phyloP scores from a whole-genome alignment of 2,797 vertebrate species.

The Lepus oiostolus region DNA sequence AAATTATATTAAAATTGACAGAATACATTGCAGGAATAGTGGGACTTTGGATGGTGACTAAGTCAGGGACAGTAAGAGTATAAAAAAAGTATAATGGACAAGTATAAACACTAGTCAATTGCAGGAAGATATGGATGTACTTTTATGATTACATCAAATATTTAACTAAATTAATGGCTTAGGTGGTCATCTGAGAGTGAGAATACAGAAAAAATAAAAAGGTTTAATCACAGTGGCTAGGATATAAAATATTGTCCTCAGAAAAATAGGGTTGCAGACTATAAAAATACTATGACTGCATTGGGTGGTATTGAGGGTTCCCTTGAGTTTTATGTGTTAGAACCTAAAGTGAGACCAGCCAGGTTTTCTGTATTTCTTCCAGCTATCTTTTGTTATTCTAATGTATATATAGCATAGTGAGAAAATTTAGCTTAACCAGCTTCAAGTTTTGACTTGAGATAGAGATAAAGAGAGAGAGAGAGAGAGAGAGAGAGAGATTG shows the following conservation, averaged over 20 bases:
- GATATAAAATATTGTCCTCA: not conserved
- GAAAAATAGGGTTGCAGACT: not conserved
- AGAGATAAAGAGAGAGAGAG: too few species aligned
- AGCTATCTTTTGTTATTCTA: not conserved
- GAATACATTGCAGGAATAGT: not conserved
- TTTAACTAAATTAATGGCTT: not conserved
- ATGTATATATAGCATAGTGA: not conserved
- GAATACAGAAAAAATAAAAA: not conserved
- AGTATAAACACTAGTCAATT: not conserved
- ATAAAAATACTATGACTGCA: not conserved
- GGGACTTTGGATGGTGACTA: not conserved
- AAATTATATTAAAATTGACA: not conserved
- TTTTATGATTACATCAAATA: not conserved
- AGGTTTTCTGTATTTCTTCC: not conserved
- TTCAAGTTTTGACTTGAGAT: not conserved
- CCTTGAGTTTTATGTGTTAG: not conserved
- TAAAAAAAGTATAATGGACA: not conserved
- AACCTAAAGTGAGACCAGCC: not conserved
- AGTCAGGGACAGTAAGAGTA: not conserved
- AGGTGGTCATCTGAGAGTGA: not conserved
- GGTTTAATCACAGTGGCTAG: not conserved
- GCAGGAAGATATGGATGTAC: not conserved
- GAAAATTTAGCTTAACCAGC: constrained; percentile 6
- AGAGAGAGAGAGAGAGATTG: not conserved
- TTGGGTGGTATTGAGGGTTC: not conserved